Conservation (phyloP, 2,113 vertebrate genomes). For the Larimichthys crocea region DNA sequence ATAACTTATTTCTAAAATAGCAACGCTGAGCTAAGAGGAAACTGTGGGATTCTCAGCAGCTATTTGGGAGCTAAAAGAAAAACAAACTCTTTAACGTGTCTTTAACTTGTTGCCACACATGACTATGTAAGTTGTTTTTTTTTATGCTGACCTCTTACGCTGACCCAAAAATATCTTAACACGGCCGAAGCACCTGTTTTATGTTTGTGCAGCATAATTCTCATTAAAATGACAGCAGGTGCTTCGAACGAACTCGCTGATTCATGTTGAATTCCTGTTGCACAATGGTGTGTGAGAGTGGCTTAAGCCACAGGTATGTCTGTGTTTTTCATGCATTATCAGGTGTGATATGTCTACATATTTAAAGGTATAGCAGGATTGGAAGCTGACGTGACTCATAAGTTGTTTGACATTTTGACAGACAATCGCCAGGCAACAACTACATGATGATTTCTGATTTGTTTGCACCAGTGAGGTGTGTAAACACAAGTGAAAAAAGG, state of each 20-base stretch:
- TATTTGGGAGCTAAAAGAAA: neutral
- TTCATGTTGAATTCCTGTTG: constrained; percentile 32
- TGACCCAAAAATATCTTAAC: neutral
- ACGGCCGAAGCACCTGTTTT: constrained; percentile 15
- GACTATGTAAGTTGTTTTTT: too few species aligned
- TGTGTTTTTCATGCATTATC: constrained; percentile 47
- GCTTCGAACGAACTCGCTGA: constrained; percentile 25
- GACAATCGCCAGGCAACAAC: neutral
- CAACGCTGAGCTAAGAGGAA: neutral
- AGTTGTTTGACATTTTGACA: neutral
- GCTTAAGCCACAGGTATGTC: constrained; percentile 68
- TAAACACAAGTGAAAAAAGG: neutral
- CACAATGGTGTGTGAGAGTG: constrained; percentile 5
- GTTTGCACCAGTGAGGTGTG: neutral
- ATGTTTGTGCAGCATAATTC: neutral
- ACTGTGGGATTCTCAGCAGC: neutral
- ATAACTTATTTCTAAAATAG: neutral
- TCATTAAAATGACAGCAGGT: constrained; percentile 41
- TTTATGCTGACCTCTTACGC: neutral
- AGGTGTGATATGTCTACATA: neutral
- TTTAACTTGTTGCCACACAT: neutral
- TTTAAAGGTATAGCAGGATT: constrained; percentile 11
- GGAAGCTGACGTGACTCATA: neutral
- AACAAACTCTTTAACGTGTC: neutral
- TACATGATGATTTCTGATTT: neutral